phyloP scores from a whole-genome alignment of 2,888 invertebrate species.

The Frankliniella intonsa region DNA sequence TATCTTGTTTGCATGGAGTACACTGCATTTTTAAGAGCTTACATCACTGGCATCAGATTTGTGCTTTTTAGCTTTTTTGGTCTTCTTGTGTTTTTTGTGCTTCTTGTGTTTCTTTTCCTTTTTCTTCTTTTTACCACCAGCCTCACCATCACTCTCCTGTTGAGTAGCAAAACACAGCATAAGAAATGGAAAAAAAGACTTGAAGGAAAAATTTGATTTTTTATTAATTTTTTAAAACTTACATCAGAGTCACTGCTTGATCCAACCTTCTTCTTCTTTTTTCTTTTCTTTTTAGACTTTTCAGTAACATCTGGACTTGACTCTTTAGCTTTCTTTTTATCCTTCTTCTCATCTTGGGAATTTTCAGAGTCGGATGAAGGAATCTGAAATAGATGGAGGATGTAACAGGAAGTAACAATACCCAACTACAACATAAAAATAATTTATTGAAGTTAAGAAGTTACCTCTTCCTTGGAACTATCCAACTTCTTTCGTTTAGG shows the following conservation, averaged over 20 bases:
- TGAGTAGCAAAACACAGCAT: neutral
- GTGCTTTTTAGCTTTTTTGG: conserved; percentile 20
- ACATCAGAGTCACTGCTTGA: conserved; percentile 56
- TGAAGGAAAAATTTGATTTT: neutral
- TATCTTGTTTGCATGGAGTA: neutral
- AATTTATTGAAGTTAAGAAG: neutral
- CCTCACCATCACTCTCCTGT: conserved; percentile 11
- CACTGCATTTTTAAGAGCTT: conserved; percentile 26
- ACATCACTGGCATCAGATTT: conserved; percentile 33
- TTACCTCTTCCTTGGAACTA: conserved; percentile 43
- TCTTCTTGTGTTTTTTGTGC: conserved; percentile 41
- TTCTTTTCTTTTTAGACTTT: conserved; percentile 38
- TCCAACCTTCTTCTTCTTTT: conserved; percentile 47
- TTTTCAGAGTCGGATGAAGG: conserved; percentile 32
- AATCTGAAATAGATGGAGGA: conserved; percentile 35
- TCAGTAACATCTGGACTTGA: conserved; percentile 41
- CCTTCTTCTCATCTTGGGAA: conserved; percentile 34
- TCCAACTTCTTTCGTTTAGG: conserved; percentile 33
- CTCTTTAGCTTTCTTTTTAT: conserved; percentile 37
- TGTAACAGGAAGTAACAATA: neutral
- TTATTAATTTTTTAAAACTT: conserved; percentile 32
- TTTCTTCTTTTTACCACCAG: conserved; percentile 34
- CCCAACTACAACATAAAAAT: neutral
- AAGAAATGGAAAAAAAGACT: neutral
- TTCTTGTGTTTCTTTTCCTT: conserved; percentile 42